A percentile compares a stretch with the other conserved stretches of the same genome.
These are phyloP conservation scores for Trichomalopsis sarcophagae DNA, from an alignment of 1,140 invertebrate species.

Conservation along the genomic window DNA sequence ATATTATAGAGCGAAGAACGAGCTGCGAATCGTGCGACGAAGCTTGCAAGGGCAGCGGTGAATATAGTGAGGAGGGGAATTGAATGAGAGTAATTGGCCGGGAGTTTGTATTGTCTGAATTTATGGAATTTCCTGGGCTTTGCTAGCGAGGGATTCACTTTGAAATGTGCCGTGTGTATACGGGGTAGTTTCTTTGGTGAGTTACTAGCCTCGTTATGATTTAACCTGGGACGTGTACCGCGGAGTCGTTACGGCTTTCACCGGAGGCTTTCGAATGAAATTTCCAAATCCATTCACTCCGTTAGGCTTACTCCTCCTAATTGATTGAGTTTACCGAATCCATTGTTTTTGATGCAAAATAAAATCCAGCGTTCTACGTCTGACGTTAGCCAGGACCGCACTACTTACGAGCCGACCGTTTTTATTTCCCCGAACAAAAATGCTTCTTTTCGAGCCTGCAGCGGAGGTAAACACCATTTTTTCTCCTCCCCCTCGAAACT, in stretches of 20 bases:
- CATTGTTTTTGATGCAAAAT: too few relatives aligned
- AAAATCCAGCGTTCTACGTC: too few relatives aligned
- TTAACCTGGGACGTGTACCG: not conserved
- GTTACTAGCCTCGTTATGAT: not conserved
- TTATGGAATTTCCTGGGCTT: not conserved
- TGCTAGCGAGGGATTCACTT: not conserved
- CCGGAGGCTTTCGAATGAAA: not conserved
- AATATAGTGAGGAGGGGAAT: not conserved
- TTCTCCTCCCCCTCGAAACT: too few relatives aligned
- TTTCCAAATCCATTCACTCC: not conserved
- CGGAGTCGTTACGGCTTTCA: not conserved
- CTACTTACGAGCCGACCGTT: too few relatives aligned
- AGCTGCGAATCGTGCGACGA: not conserved
- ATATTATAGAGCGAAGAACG: not conserved
- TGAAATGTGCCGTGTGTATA: not conserved
- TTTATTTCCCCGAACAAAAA: too few relatives aligned
- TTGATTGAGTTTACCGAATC: too few relatives aligned
- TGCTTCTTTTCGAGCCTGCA: too few relatives aligned
- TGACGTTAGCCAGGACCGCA: too few relatives aligned
- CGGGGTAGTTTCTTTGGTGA: not conserved
- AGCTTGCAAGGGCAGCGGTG: too few relatives aligned
- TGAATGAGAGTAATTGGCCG: not conserved
- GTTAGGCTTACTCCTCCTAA: not conserved
- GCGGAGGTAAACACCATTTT: too few relatives aligned
- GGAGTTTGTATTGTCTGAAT: conserved; percentile 6